Evolutionary conservation across 35 echinoderm and acorn worm genomes (phyloP).

Genomic region (Anneissia japonica): DNA sequence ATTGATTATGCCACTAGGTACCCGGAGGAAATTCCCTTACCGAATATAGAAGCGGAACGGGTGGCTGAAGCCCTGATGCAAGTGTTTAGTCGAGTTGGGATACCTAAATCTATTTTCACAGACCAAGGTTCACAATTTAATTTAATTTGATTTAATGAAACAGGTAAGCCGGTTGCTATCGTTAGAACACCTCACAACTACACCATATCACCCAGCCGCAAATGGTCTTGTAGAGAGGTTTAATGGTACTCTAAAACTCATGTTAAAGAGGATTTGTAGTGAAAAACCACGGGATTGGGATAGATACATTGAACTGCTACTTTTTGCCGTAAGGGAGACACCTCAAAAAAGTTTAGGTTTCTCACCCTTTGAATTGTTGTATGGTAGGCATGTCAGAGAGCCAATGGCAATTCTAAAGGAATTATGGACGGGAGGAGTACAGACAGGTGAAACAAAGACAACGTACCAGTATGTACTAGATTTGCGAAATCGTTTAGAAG

Average conservation of each 20-base stretch:
- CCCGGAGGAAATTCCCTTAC: slow-evolving; percentile 2
- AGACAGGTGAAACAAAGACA: no score
- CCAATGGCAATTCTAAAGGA: slow-evolving; percentile 21
- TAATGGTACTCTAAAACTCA: no score
- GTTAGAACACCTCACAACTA: no score
- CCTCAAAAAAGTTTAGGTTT: slow-evolving; percentile 17
- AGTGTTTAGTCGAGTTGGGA: not conserved
- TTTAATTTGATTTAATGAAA: slow-evolving; percentile 29
- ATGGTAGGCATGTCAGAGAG: slow-evolving; percentile 21
- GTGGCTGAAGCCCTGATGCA: not conserved
- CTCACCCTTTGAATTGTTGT: slow-evolving; percentile 42
- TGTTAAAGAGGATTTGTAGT: not conserved
- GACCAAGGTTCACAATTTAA: no score
- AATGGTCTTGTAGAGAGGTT: no score
- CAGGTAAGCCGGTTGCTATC: slow-evolving; percentile 24
- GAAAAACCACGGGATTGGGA: slow-evolving; percentile 17
- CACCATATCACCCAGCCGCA: no score
- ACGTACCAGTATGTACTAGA: no score
- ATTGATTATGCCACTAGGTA: slow-evolving; percentile 15
- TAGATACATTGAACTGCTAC: not conserved
- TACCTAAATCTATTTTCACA: no score
- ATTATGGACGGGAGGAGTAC: slow-evolving; percentile 25
- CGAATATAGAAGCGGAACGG: not conserved
- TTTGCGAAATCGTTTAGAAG: no score
- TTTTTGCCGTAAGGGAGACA: no score